These are phyloP conservation scores for Pagrus major DNA, from an alignment of 2,113 vertebrate species.

Conservation along the genomic window DNA sequence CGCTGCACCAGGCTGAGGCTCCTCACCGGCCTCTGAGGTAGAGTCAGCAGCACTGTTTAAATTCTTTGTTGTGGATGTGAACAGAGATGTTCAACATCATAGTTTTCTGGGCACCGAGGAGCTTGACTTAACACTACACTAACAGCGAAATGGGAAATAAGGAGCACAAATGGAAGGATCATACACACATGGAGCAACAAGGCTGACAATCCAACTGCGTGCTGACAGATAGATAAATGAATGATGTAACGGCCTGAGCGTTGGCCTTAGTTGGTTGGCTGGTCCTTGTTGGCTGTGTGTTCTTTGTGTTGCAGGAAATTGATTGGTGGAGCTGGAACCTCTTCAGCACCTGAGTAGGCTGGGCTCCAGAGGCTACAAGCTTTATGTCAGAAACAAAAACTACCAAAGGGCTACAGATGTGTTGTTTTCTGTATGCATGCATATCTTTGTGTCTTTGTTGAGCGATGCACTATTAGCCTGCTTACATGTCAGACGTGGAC, in stretches of 20 bases:
- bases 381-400: not conserved
- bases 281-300: no score
- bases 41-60: slow-evolving; percentile 8
- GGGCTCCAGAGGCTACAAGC: no score
- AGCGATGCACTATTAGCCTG: not conserved
- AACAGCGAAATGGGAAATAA: not conserved
- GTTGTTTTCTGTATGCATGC: not conserved
- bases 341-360: no score
- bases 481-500: not conserved
- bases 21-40: slow-evolving; percentile 25
- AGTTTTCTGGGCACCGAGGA: not conserved
- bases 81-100: not conserved
- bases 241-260: no score
- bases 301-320: no score
- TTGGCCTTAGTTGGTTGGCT: no score
- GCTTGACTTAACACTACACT: not conserved
- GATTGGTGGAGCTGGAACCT: no score
- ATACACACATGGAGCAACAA: not conserved
- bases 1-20: not conserved
- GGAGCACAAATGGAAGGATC: not conserved
- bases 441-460: not conserved
- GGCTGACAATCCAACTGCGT: not conserved
- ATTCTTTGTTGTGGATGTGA: not conserved
- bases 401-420: not conserved
- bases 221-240: not conserved